phyloP scores from a whole-genome alignment of 1,140 invertebrate genomes.

The Leguminivora glycinivorella region DNA sequence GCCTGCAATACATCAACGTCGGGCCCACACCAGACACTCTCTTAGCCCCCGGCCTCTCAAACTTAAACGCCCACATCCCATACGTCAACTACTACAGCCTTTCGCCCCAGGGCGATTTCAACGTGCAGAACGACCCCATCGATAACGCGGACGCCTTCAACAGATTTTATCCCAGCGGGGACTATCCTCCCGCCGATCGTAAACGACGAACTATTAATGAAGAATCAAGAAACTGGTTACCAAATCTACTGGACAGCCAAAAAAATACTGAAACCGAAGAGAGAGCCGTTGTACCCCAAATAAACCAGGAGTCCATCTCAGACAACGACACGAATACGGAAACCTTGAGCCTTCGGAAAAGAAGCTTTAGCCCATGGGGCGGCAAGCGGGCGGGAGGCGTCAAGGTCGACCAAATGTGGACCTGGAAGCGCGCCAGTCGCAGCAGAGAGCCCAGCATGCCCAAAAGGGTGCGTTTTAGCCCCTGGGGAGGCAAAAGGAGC shows the following conservation, averaged over 20 bases:
- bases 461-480: slow-evolving; percentile 68
- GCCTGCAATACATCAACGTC: slow-evolving; percentile 64
- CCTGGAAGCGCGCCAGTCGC: slow-evolving; percentile 57
- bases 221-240: slow-evolving; percentile 44
- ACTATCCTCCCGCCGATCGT: slow-evolving; percentile 39
- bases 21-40: slow-evolving; percentile 42
- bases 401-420: slow-evolving; percentile 60
- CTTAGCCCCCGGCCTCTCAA: slow-evolving; percentile 45
- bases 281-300: slow-evolving; percentile 37
- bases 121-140: slow-evolving; percentile 33
- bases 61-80: slow-evolving; percentile 47
- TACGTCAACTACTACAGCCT: slow-evolving; percentile 54
- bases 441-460: slow-evolving; percentile 70
- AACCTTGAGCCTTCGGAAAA: slow-evolving; percentile 46
- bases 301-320: slow-evolving; percentile 35
- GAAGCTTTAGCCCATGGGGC: slow-evolving; percentile 71
- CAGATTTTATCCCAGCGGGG: slow-evolving; percentile 41
- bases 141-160: slow-evolving; percentile 42
- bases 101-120: slow-evolving; percentile 29
- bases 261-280: slow-evolving; percentile 44
- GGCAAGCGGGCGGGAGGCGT: slow-evolving; percentile 55
- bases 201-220: slow-evolving; percentile 49
- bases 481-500: slow-evolving; percentile 70
- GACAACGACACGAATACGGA: slow-evolving; percentile 44
- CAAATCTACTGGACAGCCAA: slow-evolving; percentile 51